Base-by-base conservation (phyloP, 2,113 vertebrate species). In the Centropristis striata region DNA sequence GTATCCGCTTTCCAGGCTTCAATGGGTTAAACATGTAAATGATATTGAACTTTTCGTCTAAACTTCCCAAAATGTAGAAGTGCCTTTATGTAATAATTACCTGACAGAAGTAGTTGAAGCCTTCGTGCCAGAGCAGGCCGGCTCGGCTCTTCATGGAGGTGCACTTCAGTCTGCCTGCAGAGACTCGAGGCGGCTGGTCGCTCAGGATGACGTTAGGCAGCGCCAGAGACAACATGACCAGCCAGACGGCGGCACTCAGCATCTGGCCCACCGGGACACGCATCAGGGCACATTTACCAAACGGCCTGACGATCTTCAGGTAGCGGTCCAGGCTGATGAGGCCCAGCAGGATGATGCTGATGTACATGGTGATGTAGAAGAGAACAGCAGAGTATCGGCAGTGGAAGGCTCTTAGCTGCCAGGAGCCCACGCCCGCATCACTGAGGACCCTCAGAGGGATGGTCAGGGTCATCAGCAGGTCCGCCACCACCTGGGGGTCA, bases 311-410 rank as follows among this genome's bases (percentile, higher is more conserved):
- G 2, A 96, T 96, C 82, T 96, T 96, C 54, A 95, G 88, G 90
- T 94, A 96, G 42, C 95, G 95, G 79, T 96, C 95, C 72, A 95
- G 85, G 77, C 95, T 96, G 81, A 96, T 96, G 80, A 95, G 92
- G 21, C 95, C 95, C 37, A 96, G 92, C 54, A 96, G 70, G 47
- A 95, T 75, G 83, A 96, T 96, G 88, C 94, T 94, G 90, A 96
- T 94, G 87, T 96, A 96, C 95, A 96, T 96, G 80, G 92, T 95
- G 86, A 87, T 93, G 87, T 96, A 96, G 89, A 95, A 96, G 47
- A 95, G 90, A 14, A 96, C 95, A 0, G 90, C 95, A 0, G 94
- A 94, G 90, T 94, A 96, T 49, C 90, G 86, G 61, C 95, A 96
- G 74, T 95, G 37, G 76, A 96, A 90, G 14, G 84, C 94, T 0